Evolutionary conservation across 2,888 invertebrate genomes (phyloP), one percentile per base, ranked within the genome.

Genomic region (Dromius quadrimaculatus): DNA sequence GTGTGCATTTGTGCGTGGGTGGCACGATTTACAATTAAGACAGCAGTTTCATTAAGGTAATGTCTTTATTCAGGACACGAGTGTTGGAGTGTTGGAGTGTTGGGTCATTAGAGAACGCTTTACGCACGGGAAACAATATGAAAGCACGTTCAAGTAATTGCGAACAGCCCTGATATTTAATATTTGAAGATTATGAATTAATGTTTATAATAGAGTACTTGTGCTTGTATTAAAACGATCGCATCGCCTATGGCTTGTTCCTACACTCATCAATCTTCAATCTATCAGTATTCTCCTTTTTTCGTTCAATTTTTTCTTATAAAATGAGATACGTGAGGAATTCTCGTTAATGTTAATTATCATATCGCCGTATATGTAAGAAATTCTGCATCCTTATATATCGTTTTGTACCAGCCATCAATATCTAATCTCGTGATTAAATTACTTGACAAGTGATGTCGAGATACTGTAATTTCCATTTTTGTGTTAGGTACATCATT

Each of bases 41-140:
- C 69, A 62, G 34, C 61, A 70, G 61, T 70, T 70, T 70, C 69
- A 70, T 70, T 70, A 70, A 34, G 61, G 47, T 70, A 70, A 70
- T 70, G 69, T 70, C 62, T 70, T 70, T 70, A 70, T 70, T 70
- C 62, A 8, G 61, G 45, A 61, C 69, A 70, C 69, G 69, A 36
- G 34, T 45, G 45, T n/a, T n/a, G n/a, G n/a, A n/a, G n/a, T n/a
- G n/a, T n/a, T n/a, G n/a, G n/a, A n/a, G n/a, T n/a, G n/a, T n/a
- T n/a, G 22, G 43, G 59, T 68, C 68, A 59, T 68, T 68, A 68
- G 68, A 9, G 59, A 13, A 17, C 38, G 41, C 19, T n/a, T 45
- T 62, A 62, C 62, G 41, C 38, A 23, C 62, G 62, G 59, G 59
- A 59, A 59, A 59, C 59, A 59, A 59, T 36, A 36, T 36, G 34